Evolutionary conservation across 2,113 vertebrate species (phyloP).

Genomic region (Irena cyanogastra): DNA sequence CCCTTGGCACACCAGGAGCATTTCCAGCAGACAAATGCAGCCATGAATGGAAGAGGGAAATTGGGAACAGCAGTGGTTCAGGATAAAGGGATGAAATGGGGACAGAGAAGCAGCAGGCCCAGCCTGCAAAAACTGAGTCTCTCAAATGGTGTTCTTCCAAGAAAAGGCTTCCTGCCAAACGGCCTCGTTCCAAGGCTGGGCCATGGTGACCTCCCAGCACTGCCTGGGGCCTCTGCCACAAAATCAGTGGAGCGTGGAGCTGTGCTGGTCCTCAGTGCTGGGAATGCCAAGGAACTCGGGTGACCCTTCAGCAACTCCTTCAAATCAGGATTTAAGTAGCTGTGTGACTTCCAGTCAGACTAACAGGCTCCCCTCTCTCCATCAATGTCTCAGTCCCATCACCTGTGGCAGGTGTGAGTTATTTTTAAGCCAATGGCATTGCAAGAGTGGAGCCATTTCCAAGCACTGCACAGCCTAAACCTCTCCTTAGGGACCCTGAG

Average conservation of each 20-base stretch:
- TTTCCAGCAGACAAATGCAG: background rate
- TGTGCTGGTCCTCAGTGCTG: background rate
- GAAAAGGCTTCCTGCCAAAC: constrained; percentile 3
- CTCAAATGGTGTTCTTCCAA: background rate
- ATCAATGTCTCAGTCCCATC: background rate
- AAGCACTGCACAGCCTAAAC: background rate
- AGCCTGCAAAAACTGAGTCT: background rate
- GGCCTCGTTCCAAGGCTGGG: background rate
- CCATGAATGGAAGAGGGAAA: constrained; percentile 8
- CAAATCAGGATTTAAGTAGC: background rate
- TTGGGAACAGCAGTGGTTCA: background rate
- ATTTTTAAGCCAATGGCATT: background rate
- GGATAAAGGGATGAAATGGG: background rate
- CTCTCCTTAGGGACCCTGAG: background rate
- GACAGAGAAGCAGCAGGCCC: background rate
- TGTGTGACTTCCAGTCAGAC: background rate
- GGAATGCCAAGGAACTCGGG: constrained; percentile 12
- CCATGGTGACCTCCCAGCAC: background rate
- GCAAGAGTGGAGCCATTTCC: background rate
- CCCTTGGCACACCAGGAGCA: background rate
- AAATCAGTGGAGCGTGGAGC: constrained; percentile 21
- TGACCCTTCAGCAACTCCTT: background rate
- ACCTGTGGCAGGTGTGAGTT: background rate
- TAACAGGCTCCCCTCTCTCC: background rate
- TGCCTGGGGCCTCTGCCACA: background rate